Conservation (phyloP, 2,888 invertebrate species). For the Melinopterus prodromus region DNA sequence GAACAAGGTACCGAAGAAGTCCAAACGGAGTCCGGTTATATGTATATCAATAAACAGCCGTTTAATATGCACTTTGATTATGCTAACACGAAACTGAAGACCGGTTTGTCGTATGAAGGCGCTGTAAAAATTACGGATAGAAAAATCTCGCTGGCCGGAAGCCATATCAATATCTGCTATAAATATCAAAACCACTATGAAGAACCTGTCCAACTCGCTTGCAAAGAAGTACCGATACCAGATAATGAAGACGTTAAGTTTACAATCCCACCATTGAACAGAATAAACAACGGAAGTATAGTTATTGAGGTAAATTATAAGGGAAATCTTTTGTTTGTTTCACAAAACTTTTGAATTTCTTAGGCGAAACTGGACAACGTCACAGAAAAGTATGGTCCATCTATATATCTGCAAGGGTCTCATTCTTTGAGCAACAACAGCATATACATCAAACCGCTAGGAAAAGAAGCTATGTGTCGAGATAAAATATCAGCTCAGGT, state of each 20-base stretch:
- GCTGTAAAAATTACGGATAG: slow-evolving; percentile 55
- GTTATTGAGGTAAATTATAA: slow-evolving; percentile 18
- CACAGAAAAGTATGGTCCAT: background rate
- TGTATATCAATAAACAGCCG: slow-evolving; percentile 66
- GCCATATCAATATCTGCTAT: slow-evolving; percentile 54
- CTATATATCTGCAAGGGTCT: background rate
- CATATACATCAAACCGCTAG: background rate
- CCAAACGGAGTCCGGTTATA: slow-evolving; percentile 69
- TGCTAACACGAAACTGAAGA: slow-evolving; percentile 69
- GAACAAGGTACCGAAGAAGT: slow-evolving; percentile 73
- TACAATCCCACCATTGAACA: slow-evolving; percentile 53
- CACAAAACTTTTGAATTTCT: background rate
- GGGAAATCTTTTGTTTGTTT: background rate
- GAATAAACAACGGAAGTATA: slow-evolving; percentile 4
- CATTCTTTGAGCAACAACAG: slow-evolving; percentile 20
- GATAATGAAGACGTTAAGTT: slow-evolving; percentile 51
- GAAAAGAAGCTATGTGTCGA: background rate
- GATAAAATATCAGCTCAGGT: slow-evolving; percentile 8
- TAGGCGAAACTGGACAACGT: background rate
- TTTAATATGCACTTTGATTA: slow-evolving; percentile 68
- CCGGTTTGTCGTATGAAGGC: slow-evolving; percentile 75
- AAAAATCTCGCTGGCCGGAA: slow-evolving; percentile 32
- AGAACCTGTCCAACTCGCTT: slow-evolving; percentile 54
- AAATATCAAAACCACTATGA: slow-evolving; percentile 49
- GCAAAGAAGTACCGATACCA: slow-evolving; percentile 51